Evolutionary conservation across 2,113 vertebrate genomes (phyloP).

Genomic region (Ifrita kowaldi): DNA sequence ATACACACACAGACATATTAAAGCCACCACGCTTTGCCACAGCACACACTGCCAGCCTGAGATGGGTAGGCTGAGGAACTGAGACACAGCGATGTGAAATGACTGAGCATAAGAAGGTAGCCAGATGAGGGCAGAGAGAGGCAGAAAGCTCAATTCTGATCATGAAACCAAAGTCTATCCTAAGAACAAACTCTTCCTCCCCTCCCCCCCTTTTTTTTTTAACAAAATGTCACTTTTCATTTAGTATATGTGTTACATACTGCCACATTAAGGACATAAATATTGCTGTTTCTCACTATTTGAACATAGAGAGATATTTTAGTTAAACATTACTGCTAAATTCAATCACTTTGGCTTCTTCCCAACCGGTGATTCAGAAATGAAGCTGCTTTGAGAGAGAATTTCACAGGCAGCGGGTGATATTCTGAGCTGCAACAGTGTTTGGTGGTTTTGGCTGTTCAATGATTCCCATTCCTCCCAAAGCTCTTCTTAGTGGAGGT

Average conservation of each 20-base stretch:
- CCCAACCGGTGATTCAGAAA: neutral
- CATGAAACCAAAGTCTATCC: neutral
- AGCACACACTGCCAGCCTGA: neutral
- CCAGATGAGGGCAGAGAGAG: neutral
- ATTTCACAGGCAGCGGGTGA: neutral
- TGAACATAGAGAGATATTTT: neutral
- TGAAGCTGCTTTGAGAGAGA: neutral
- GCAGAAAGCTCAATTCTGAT: neutral
- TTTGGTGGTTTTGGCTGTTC: neutral
- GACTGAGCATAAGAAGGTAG: neutral
- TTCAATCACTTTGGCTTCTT: neutral
- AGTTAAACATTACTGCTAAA: neutral
- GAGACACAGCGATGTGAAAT: neutral
- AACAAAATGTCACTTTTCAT: neutral
- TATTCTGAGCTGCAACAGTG: neutral
- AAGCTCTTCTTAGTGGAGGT: neutral
- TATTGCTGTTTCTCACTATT: neutral
- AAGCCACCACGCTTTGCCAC: neutral
- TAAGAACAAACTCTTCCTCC: neutral
- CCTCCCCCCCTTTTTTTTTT: neutral
- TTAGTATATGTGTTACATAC: neutral
- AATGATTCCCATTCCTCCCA: neutral
- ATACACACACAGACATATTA: accelerated
- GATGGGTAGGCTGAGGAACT: neutral
- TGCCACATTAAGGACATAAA: neutral